phyloP scores from a whole-genome alignment of 2,113 vertebrate species.

The Scomber scombrus region DNA sequence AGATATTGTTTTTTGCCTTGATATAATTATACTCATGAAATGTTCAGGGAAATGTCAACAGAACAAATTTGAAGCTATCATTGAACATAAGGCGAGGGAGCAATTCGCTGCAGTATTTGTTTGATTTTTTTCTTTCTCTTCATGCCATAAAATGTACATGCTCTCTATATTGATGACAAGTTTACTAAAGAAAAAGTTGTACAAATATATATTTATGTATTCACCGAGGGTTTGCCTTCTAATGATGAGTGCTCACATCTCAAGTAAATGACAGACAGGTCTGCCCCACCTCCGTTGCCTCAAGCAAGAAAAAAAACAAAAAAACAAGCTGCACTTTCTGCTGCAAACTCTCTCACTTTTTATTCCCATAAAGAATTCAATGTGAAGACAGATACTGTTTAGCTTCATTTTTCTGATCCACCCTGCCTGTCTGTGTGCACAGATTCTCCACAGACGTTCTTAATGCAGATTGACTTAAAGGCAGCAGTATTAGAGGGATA shows the following conservation, averaged over 20 bases:
- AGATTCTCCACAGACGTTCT: slow-evolving; percentile 14
- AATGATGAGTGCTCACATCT: slow-evolving; percentile 48
- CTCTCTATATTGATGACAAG: slow-evolving; percentile 16
- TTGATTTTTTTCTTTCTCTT: slow-evolving; percentile 3
- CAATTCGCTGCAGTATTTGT: slow-evolving; percentile 34
- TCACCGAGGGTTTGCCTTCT: slow-evolving; percentile 81
- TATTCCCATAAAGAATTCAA: slow-evolving; percentile 33
- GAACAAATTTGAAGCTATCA: slow-evolving; percentile 51
- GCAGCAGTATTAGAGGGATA: slow-evolving; percentile 44
- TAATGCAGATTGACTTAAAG: not conserved
- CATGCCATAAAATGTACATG: slow-evolving; percentile 33
- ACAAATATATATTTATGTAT: slow-evolving; percentile 65
- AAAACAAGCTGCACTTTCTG: slow-evolving; percentile 50
- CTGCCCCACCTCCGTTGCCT: slow-evolving; percentile 71
- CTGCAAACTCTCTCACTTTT: slow-evolving; percentile 32
- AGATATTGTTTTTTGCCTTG: slow-evolving; percentile 31
- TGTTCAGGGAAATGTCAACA: slow-evolving; percentile 62
- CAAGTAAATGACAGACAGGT: slow-evolving; percentile 49
- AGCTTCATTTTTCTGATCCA: slow-evolving; percentile 4
- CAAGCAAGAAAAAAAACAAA: slow-evolving; percentile 9
- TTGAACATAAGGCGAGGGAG: not conserved
- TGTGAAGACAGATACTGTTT: slow-evolving; percentile 30
- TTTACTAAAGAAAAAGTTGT: slow-evolving; percentile 43
- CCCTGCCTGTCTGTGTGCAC: slow-evolving; percentile 23
- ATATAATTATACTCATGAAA: slow-evolving; percentile 27